Conservation (phyloP, 2,113 vertebrate genomes). For the Deroptyus accipitrinus region DNA sequence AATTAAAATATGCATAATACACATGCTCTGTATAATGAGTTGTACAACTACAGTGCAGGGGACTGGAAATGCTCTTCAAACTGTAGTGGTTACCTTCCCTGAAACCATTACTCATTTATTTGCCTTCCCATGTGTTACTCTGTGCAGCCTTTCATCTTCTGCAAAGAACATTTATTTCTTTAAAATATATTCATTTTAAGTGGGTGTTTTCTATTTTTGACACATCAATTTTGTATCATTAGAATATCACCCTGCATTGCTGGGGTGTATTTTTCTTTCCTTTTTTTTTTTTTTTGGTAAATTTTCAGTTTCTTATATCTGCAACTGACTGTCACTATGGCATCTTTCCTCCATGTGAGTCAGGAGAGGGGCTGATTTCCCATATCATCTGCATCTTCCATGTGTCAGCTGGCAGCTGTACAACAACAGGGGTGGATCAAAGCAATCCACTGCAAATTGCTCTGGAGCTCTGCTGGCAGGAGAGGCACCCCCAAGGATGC, state of each 20-base stretch:
- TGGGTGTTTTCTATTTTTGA: slow-evolving; percentile 60
- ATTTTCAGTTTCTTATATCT: not conserved
- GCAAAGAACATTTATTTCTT: slow-evolving; percentile 20
- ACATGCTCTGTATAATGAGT: not conserved
- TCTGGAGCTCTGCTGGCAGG: not conserved
- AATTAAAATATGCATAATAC: not conserved
- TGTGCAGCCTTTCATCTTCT: slow-evolving; percentile 29
- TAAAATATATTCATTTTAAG: slow-evolving; percentile 36
- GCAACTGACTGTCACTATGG: not conserved
- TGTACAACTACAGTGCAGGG: not conserved
- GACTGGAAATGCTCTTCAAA: not conserved
- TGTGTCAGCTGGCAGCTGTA: slow-evolving; percentile 16
- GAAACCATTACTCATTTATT: slow-evolving; percentile 27
- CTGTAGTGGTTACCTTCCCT: slow-evolving; percentile 2
- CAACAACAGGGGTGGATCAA: not conserved
- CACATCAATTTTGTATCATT: slow-evolving; percentile 43
- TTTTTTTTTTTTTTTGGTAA: not conserved
- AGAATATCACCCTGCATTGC: slow-evolving; percentile 23
- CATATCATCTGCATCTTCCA: not conserved
- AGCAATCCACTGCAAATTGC: not conserved
- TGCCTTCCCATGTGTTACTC: slow-evolving; percentile 1
- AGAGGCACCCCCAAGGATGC: not conserved
- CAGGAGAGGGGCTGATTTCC: not conserved
- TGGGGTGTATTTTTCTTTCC: not conserved
- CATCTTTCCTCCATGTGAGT: not conserved